Conservation (phyloP, 2,888 invertebrate species). For the Pseudococcus longispinus region DNA sequence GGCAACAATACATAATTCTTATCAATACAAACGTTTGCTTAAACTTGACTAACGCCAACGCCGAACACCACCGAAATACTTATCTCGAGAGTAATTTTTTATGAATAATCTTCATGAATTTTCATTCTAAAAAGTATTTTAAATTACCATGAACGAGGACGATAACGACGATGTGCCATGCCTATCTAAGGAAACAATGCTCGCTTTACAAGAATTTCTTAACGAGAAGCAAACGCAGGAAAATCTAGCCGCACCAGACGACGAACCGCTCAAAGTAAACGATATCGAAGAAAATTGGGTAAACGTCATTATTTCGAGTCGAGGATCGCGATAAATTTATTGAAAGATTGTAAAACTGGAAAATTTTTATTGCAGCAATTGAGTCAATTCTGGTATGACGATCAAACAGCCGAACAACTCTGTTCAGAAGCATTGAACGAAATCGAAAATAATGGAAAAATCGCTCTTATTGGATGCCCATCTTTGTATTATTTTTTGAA, state of each 20-base stretch:
- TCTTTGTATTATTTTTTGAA: slow-evolving; percentile 72
- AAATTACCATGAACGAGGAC: slow-evolving; percentile 9
- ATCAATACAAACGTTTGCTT: background rate
- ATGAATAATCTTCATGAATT: background rate
- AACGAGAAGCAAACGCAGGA: background rate
- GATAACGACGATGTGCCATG: slow-evolving; percentile 42
- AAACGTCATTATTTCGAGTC: background rate
- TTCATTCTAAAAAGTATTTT: background rate
- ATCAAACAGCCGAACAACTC: slow-evolving; percentile 76
- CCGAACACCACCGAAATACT: background rate
- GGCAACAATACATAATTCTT: slow-evolving; percentile 12
- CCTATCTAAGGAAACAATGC: background rate
- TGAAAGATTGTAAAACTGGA: background rate
- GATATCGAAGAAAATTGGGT: slow-evolving; percentile 47
- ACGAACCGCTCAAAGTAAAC: slow-evolving; percentile 37
- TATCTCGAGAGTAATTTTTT: background rate
- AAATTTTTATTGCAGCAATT: slow-evolving; percentile 77
- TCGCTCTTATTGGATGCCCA: slow-evolving; percentile 88
- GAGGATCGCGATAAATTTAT: background rate
- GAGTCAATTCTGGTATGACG: slow-evolving; percentile 97
- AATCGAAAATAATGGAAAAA: slow-evolving; percentile 68
- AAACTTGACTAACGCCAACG: background rate
- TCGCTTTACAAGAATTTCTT: slow-evolving; percentile 18
- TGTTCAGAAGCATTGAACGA: slow-evolving; percentile 71
- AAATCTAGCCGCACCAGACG: background rate